These are phyloP conservation scores for human DNA, from an alignment of 2,113 vertebrate species.

Conservation along the genomic window DNA sequence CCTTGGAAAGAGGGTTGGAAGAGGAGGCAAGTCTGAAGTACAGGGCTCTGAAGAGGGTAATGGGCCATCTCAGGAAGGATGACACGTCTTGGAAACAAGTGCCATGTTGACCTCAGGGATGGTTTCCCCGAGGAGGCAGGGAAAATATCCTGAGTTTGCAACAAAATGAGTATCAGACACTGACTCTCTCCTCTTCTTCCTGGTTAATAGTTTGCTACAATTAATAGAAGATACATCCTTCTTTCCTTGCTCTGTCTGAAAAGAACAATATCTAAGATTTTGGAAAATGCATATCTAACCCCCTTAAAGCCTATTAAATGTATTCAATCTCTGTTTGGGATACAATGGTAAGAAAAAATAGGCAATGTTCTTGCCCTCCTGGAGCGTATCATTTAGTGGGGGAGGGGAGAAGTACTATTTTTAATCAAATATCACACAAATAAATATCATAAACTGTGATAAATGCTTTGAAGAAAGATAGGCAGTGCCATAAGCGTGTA, in stretches of 20 bases:
- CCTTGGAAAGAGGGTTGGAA: neutral
- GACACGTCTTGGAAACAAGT: neutral
- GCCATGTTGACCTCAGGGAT: neutral
- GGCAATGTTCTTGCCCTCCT: neutral
- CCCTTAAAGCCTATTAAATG: neutral
- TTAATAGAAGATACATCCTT: neutral
- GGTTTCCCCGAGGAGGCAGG: neutral
- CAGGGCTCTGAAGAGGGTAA: neutral
- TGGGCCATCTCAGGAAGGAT: neutral
- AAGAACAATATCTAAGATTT: constrained; percentile 15
- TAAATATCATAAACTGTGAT: constrained; percentile 33
- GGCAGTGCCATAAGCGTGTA: neutral
- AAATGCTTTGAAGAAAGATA: neutral
- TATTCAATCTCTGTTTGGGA: neutral
- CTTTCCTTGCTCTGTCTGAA: neutral
- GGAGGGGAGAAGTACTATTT: neutral
- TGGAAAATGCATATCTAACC: neutral
- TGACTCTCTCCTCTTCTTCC: neutral
- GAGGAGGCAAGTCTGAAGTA: neutral
- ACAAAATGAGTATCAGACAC: neutral
- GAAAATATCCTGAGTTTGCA: neutral
- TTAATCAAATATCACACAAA: neutral
- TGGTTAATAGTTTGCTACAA: neutral
- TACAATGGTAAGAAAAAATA: neutral
- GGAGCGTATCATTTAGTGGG: neutral